phyloP scores from a whole-genome alignment of 1,140 invertebrate species.

The Fopius arisanus region DNA sequence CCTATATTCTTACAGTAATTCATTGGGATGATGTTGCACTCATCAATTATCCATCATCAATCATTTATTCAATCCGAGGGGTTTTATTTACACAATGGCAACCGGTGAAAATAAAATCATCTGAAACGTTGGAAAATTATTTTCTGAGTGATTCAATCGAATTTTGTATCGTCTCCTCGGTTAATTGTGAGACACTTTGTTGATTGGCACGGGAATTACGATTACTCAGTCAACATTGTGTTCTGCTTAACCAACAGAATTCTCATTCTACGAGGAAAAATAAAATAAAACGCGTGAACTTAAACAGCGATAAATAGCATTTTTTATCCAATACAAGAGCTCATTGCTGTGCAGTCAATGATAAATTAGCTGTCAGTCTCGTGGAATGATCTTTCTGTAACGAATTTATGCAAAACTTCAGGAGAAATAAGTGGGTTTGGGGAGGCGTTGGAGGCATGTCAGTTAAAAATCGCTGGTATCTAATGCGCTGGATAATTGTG shows the following conservation, averaged over 20 bases:
- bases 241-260: not conserved
- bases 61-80: not conserved
- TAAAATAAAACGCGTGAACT: not conserved
- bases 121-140: not conserved
- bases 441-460: no score
- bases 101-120: not conserved
- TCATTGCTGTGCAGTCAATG: no score
- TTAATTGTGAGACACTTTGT: slow-evolving; percentile 11
- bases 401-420: no score
- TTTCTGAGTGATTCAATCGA: not conserved
- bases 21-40: not conserved
- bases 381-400: not conserved
- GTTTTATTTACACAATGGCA: not conserved
- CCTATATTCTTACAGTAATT: slow-evolving; percentile 13
- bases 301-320: not conserved
- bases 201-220: slow-evolving; percentile 21
- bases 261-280: not conserved
- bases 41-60: slow-evolving; percentile 8
- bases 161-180: not conserved
- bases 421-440: no score
- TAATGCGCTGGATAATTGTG: not conserved
- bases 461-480: no score
- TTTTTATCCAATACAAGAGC: not conserved
- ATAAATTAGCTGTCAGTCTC: no score
- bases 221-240: slow-evolving; percentile 18